Percentiles rank a stretch among this genome's conserved stretches.
Evolutionary conservation across 1,140 invertebrate species (phyloP).

Genomic region (Aphis gossypii): DNA sequence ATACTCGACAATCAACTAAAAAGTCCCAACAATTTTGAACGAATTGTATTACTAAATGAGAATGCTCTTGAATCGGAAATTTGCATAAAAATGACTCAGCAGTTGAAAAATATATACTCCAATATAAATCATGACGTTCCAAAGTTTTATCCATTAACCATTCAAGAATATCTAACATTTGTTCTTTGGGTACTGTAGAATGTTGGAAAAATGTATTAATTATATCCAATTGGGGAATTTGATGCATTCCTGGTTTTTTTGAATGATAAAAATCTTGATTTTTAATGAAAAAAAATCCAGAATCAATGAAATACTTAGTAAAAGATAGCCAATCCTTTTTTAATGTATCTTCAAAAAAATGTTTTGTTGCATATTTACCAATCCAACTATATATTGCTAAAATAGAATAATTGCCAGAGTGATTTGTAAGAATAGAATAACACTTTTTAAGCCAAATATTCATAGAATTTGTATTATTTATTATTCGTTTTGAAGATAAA

Average conservation of each 20-base stretch:
- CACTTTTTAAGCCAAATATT: constrained; percentile 19
- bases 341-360: neutral
- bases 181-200: constrained; percentile 33
- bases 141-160: constrained; percentile 40
- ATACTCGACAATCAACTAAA: constrained; percentile 29
- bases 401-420: constrained; percentile 17
- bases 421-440: neutral
- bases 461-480: neutral
- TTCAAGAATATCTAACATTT: neutral
- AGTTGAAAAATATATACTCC: constrained; percentile 38
- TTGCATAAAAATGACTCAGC: neutral
- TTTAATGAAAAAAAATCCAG: constrained; percentile 29
- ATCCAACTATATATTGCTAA: constrained; percentile 45
- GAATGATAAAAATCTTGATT: neutral
- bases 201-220: constrained; percentile 38
- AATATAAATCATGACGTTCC: constrained; percentile 10
- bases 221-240: constrained; percentile 45
- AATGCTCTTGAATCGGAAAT: neutral
- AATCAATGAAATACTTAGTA: constrained; percentile 25
- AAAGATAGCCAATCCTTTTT: constrained; percentile 25
- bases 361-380: constrained; percentile 32
- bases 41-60: neutral
- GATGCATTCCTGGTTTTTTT: constrained; percentile 26
- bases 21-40: constrained; percentile 41
- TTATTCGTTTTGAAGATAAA: constrained; percentile 40